phyloP scores from a whole-genome alignment of 2,113 vertebrate genomes.

The Leucosticte australis region DNA sequence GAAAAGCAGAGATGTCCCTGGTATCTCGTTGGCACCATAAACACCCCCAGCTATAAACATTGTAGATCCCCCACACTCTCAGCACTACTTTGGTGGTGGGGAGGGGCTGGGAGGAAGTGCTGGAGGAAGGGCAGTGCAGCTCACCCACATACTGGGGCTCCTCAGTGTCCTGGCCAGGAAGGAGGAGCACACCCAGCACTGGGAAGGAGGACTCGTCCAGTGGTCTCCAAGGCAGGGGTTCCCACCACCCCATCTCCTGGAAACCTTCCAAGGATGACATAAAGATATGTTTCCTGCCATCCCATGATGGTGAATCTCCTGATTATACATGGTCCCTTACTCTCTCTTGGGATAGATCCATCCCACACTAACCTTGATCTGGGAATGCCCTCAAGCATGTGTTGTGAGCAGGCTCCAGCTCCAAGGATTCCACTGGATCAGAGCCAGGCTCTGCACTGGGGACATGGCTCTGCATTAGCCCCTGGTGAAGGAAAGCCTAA shows the following conservation, averaged over 20 bases:
- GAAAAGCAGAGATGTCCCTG: not conserved
- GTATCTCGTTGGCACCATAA: not conserved
- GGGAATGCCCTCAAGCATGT: accelerated
- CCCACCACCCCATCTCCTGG: not conserved
- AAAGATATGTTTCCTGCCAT: not conserved
- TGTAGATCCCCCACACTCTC: accelerated
- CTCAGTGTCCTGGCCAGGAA: accelerated
- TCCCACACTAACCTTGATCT: not conserved
- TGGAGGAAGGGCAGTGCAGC: not conserved
- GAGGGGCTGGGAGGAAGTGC: not conserved
- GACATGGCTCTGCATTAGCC: not conserved
- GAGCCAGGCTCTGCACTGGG: not conserved
- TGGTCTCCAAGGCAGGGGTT: not conserved
- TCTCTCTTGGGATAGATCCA: not conserved
- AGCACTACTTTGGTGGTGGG: not conserved
- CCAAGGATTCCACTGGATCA: not conserved
- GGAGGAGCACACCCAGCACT: not conserved
- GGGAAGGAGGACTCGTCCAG: not conserved
- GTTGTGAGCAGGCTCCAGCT: not conserved
- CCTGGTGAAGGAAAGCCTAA: not conserved
- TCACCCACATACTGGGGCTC: not conserved
- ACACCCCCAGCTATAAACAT: not conserved
- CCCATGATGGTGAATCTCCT: not conserved
- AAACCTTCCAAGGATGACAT: not conserved
- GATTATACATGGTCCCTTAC: not conserved